Evolutionary conservation across 1,140 invertebrate species (phyloP).

Genomic region (Glossosoma conforme): DNA sequence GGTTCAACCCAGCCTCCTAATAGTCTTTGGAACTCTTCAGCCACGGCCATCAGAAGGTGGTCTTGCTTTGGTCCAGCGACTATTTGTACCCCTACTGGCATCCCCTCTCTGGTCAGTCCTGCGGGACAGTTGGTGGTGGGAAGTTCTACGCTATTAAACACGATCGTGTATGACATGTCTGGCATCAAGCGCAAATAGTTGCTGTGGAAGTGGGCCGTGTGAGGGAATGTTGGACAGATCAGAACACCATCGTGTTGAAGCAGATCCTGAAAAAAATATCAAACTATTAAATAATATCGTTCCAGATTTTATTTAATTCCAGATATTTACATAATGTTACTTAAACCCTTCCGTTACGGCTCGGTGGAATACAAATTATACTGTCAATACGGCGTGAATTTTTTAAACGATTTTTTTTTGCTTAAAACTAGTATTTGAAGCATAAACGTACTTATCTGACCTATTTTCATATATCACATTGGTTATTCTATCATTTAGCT

Average conservation of each 20-base stretch:
- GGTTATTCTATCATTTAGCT: too few species aligned
- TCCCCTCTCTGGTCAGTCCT: constrained; percentile 64
- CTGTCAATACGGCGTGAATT: too few species aligned
- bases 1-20: constrained; percentile 83
- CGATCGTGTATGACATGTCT: constrained; percentile 72
- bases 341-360: too few species aligned
- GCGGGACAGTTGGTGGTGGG: constrained; percentile 78
- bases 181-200: constrained; percentile 66
- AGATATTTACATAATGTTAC: too few species aligned
- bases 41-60: constrained; percentile 72
- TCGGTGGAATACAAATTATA: too few species aligned
- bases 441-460: too few species aligned
- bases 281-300: not conserved
- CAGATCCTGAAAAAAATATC: constrained; percentile 53
- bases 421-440: too few species aligned
- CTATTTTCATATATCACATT: too few species aligned
- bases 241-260: constrained; percentile 74
- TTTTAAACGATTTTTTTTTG: too few species aligned
- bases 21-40: constrained; percentile 72
- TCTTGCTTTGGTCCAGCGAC: constrained; percentile 65
- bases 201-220: constrained; percentile 70
- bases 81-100: constrained; percentile 73
- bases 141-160: constrained; percentile 79
- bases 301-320: too few species aligned
- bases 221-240: constrained; percentile 73